Base-by-base conservation (phyloP, 2,113 vertebrate genomes). In the Corythoichthys haematopterus region DNA sequence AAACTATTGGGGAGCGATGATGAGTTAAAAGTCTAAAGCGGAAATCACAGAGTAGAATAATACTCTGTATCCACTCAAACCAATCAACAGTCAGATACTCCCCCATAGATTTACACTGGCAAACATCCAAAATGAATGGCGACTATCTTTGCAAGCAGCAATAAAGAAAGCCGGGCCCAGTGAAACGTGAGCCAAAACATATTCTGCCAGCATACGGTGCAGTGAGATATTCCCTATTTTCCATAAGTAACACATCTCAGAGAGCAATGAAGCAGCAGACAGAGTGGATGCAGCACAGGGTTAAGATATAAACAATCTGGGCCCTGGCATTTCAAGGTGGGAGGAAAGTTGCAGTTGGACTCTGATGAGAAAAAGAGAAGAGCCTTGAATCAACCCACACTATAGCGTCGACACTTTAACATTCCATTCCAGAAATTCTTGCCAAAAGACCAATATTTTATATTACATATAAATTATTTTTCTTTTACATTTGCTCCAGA, bases 171-270 rank as follows among this genome's bases (percentile, higher is more conserved):
- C 72, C 69, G 81, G 65, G 79, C 78, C 82, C 78, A 79, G 63
- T 80, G 76, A 86, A 87, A 88, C 83, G 74, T 74, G 78, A 85
- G 88, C 76, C 82, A 88, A 82, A 84, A 72, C 79, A 82, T 72
- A 82, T 78, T 87, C 75, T 61, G 69, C 67, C 66, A 80, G 72
- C 82, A 84, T 76, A 78, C 84, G 86, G 85, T 74, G 77, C 70
- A 85, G 79, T 84, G 80, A 88, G 87, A 90, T 88, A 88, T 87
- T 87, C 82, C 77, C 85, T 81, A 84, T 85, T 88, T 86, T 88
- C 80, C 85, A 87, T 80, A 88, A 88, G 84, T 86, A 79, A 87
- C 75, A 72, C 77, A 82, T 86, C 80, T 86, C 72, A 80, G 76
- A 71, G 76, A 84, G 80, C 79, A 82, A 84, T 64, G 85, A 78